A percentile compares a stretch with the other conserved stretches of the same genome.
Evolutionary conservation across 2,888 invertebrate genomes (phyloP).

Genomic region (Phania funesta): DNA sequence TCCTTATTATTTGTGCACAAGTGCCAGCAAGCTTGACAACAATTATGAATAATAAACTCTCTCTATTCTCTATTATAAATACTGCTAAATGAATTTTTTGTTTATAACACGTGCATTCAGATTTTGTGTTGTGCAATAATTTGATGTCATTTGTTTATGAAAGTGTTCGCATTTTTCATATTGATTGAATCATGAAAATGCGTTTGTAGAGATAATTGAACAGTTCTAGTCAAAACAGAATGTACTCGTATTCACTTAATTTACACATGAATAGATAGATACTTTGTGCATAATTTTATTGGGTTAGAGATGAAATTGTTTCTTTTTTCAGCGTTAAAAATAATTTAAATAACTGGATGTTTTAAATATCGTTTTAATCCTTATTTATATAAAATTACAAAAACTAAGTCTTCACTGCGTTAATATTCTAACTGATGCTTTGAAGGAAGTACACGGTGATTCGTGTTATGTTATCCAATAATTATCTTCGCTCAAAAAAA

Average conservation of each 20-base stretch:
- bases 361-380: too few species aligned
- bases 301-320: background rate
- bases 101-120: slow-evolving; percentile 10
- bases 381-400: too few species aligned
- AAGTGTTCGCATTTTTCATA: background rate
- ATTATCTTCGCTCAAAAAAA: too few species aligned
- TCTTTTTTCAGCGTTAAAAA: background rate
- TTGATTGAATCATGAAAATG: too few species aligned
- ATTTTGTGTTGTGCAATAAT: slow-evolving; percentile 23
- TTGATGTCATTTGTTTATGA: background rate
- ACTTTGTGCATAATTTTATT: background rate
- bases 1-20: slow-evolving; percentile 12
- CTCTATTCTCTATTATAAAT: slow-evolving; percentile 1
- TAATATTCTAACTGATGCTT: too few species aligned
- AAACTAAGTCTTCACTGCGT: too few species aligned
- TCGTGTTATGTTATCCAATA: too few species aligned
- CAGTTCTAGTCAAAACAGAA: slow-evolving; percentile 6
- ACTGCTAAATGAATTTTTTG: slow-evolving; percentile 4
- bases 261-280: slow-evolving; percentile 51
- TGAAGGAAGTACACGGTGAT: too few species aligned
- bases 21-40: background rate
- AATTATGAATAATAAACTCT: slow-evolving; percentile 25
- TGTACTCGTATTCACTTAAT: slow-evolving; percentile 39
- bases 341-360: too few species aligned
- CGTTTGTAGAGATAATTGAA: slow-evolving; percentile 5